Conservation (phyloP, 2,113 vertebrate species). For the Sphaerodactylus townsendi region DNA sequence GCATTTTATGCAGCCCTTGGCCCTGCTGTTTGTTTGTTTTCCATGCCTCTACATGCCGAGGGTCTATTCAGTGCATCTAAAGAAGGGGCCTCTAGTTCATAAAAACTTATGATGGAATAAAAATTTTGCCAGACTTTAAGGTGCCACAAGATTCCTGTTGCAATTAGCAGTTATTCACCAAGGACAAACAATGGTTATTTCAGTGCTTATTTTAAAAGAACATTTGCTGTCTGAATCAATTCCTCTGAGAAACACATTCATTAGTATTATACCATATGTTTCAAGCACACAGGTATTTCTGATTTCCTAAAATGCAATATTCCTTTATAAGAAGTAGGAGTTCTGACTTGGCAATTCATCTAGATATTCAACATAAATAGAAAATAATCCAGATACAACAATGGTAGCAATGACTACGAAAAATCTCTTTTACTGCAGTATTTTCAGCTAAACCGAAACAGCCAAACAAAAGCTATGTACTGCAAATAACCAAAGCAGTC, state of each 20-base stretch:
- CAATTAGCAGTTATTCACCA: too few species aligned
- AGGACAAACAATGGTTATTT: neutral
- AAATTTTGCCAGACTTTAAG: too few species aligned
- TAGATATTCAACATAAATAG: conserved; percentile 17
- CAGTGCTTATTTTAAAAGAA: conserved; percentile 17
- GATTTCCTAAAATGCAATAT: neutral
- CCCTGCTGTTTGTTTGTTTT: too few species aligned
- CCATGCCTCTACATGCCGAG: too few species aligned
- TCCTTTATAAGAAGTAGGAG: neutral
- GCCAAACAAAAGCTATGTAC: neutral
- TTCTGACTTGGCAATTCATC: conserved; percentile 21
- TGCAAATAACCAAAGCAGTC: neutral
- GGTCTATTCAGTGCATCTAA: too few species aligned
- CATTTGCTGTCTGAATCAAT: neutral
- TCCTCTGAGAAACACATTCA: neutral
- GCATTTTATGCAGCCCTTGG: too few species aligned
- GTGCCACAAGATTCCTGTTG: neutral
- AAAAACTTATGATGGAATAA: too few species aligned
- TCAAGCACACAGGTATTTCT: conserved; percentile 5
- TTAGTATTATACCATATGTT: neutral
- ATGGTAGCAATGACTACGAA: neutral
- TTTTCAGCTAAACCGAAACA: neutral
- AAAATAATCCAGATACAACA: neutral
- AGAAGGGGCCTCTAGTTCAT: too few species aligned
- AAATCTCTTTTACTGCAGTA: neutral